Percentiles rank a stretch among this genome's conserved stretches.
These are phyloP conservation scores for Tetraodon nigroviridis DNA, from an alignment of 2,113 vertebrate species.

Conservation along the genomic window DNA sequence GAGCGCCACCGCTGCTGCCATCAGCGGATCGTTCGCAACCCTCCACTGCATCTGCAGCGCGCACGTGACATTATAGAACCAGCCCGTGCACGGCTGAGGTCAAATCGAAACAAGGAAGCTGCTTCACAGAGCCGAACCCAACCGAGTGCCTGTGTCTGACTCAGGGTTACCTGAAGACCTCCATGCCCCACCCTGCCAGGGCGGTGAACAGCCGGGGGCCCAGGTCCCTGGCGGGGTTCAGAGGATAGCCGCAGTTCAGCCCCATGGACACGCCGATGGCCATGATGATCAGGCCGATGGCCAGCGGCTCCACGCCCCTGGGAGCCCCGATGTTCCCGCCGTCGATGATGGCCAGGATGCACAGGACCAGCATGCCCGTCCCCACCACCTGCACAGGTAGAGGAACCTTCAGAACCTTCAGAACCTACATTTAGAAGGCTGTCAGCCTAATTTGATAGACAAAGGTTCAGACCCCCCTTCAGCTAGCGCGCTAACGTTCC, in stretches of 20 bases:
- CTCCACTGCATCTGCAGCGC: conserved; percentile 28
- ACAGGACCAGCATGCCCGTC: conserved; percentile 83
- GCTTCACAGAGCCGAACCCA: too few species aligned
- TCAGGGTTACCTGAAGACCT: conserved; percentile 85
- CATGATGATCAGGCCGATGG: conserved; percentile 82
- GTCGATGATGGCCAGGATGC: conserved; percentile 87
- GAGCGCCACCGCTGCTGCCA: conserved; percentile 2
- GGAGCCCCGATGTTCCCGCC: conserved; percentile 81
- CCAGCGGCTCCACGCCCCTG: conserved; percentile 85
- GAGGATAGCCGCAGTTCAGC: conserved; percentile 89
- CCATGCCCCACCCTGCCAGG: conserved; percentile 87
- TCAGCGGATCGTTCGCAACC: not conserved
- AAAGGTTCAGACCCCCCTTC: too few species aligned
- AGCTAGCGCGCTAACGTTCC: too few species aligned
- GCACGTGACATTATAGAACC: too few species aligned
- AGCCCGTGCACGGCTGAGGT: too few species aligned
- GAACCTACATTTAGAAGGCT: too few species aligned
- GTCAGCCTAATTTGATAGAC: too few species aligned
- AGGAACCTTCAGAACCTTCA: too few species aligned
- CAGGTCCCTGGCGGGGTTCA: conserved; percentile 93
- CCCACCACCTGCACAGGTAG: conserved; percentile 77
- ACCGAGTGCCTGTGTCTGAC: not conserved
- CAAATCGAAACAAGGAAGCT: too few species aligned
- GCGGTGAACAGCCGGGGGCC: conserved; percentile 90
- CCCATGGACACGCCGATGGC: conserved; percentile 83